Conservation (phyloP, 2,113 vertebrate species). For the Bos indicus region DNA sequence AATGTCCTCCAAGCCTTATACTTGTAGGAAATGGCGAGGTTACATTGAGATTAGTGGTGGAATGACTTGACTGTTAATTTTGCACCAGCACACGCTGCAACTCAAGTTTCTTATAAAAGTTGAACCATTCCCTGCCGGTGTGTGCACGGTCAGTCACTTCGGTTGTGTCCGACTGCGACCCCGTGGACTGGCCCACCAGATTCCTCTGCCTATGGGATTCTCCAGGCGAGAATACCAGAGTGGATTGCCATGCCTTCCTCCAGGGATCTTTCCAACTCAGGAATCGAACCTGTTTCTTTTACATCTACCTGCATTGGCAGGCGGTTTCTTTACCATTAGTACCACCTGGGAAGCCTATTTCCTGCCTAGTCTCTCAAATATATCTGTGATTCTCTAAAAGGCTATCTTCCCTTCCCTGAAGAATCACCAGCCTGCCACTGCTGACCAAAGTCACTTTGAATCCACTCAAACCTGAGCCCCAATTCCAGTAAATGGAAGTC, state of each 20-base stretch:
- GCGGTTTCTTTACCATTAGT: background rate
- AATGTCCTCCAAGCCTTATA: background rate
- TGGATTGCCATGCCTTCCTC: background rate
- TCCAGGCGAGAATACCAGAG: background rate
- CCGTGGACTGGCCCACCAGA: background rate
- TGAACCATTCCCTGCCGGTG: fast-evolving
- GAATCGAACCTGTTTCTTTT: background rate
- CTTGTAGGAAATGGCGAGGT: background rate
- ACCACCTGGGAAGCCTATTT: background rate
- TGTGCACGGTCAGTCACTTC: background rate
- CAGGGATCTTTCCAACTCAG: background rate
- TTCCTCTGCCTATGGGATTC: background rate
- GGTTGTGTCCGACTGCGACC: background rate
- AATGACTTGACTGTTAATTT: background rate
- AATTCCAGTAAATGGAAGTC: background rate
- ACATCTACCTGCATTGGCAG: background rate
- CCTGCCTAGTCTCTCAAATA: background rate
- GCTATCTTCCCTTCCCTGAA: background rate
- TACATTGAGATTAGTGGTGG: background rate
- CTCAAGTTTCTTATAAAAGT: background rate
- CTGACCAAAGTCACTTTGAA: background rate
- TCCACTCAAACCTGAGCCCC: background rate
- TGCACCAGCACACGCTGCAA: background rate
- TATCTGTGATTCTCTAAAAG: background rate
- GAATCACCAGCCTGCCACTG: background rate